Conservation (phyloP, 2,888 invertebrate species). For the Pachydiplax longipennis region DNA sequence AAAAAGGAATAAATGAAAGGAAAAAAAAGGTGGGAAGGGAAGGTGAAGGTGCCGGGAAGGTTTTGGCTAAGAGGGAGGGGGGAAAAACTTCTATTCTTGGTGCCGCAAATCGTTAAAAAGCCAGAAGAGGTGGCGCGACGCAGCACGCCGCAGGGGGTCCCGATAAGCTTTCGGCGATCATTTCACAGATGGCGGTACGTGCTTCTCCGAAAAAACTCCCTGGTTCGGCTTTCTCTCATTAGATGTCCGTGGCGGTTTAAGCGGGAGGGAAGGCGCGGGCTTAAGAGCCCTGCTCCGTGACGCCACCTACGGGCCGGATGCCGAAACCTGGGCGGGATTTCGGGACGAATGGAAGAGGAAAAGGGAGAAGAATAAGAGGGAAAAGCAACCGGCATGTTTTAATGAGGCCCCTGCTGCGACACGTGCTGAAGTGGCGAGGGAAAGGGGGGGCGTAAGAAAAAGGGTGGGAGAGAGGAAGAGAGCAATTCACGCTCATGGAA, state of each 20-base stretch:
- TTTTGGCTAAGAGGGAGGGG: neutral
- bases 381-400: conserved; percentile 35
- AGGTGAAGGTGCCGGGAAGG: neutral
- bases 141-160: neutral
- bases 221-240: conserved; percentile 13
- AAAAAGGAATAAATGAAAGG: neutral
- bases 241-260: conserved; percentile 27
- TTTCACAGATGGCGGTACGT: conserved; percentile 24
- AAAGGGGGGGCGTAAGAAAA: neutral
- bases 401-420: conserved; percentile 41
- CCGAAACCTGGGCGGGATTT: conserved; percentile 1
- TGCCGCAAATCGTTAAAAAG: conserved; percentile 44
- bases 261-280: neutral
- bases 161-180: neutral
- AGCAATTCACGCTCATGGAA: conserved; percentile 37
- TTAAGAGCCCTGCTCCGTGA: neutral
- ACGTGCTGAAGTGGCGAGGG: conserved; percentile 36
- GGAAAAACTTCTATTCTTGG: conserved; percentile 43
- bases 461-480: conserved; percentile 1
- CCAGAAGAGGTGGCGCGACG: neutral
- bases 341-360: neutral
- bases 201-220: neutral
- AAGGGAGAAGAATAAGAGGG: neutral
- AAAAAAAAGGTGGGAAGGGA: neutral
- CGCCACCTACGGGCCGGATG: neutral